A percentile compares a stretch with the other conserved stretches of the same genome.
These are phyloP conservation scores for Coregonus clupeaformis DNA, from an alignment of 2,113 vertebrate species.

Conservation along the genomic window DNA sequence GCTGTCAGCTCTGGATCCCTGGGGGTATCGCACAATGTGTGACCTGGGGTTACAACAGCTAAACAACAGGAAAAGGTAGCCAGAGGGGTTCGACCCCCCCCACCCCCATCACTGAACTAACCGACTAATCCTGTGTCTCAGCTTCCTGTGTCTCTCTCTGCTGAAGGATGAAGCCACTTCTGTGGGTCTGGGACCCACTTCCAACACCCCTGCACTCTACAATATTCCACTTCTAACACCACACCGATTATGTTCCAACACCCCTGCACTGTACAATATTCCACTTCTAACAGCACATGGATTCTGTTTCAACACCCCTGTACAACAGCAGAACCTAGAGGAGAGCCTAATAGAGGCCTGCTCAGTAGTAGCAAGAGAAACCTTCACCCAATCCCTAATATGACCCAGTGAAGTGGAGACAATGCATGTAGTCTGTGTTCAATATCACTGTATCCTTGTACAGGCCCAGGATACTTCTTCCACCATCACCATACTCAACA, in stretches of 20 bases:
- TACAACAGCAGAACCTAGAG: neutral
- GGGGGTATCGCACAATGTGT: too few species aligned
- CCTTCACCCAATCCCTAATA: neutral
- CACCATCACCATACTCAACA: neutral
- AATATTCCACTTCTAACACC: constrained; percentile 23
- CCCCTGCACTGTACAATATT: too few species aligned
- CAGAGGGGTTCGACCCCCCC: constrained; percentile 28
- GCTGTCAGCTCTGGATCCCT: too few species aligned
- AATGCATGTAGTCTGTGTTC: neutral
- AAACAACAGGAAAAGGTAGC: constrained; percentile 64
- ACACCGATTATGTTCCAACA: neutral
- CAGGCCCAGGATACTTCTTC: neutral
- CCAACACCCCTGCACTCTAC: neutral
- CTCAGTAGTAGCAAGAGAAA: neutral
- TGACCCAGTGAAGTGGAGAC: neutral
- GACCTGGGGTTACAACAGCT: constrained; percentile 1
- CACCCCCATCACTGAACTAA: constrained; percentile 17
- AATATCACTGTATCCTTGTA: neutral
- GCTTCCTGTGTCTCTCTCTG: constrained; percentile 36
- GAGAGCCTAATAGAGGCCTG: neutral
- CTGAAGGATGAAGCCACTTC: constrained; percentile 52
- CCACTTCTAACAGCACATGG: too few species aligned
- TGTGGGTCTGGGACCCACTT: constrained; percentile 53
- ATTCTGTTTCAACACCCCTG: neutral
- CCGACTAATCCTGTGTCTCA: constrained; percentile 10